Base-by-base conservation (phyloP, 2,888 invertebrate species). In the Andrena marginata region DNA sequence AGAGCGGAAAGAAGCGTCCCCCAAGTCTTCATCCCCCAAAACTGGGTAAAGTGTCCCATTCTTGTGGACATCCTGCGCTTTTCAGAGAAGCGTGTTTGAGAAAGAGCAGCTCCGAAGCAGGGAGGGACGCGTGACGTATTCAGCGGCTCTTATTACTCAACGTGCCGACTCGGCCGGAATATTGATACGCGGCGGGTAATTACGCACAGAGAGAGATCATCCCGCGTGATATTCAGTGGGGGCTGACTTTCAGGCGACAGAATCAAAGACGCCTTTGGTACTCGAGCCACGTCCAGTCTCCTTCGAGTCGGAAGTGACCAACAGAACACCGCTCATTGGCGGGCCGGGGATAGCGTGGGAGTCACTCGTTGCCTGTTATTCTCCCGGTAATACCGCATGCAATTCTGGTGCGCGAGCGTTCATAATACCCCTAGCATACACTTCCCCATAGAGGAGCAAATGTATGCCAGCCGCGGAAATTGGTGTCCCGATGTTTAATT, bases 221-320 rank as follows among this genome's bases (percentile, higher is more conserved):
- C 75, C 70, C 62, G 33, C 67, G 69, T 26, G 67, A 59, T 68
- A 70, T 72, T 76, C 68, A 48, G 33, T 60, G 31, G 5, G 13
- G 1, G 10, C 13, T 42, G 62, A 64, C 65, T 65, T 77, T 72
- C 56, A 26, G 56, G 56, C 29, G 54, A 54, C 42, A 20, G 67
- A 84, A 81, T 84, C 79, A 87, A 86, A 87, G 86, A 60, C 33
- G 74, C 77, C 84, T 88, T 87, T 88, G 84, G 75, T 75, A 87
- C 51, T 63, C 84, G 51, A 73, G 77, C 81, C 84, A 87, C 84
- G 84, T 84, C 48, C 84, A 51, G 77, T 65, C 68, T 84, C 77
- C 77, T 75, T 77, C 71, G 65, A 71, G 70, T 70, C 63, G 49
- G 42, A 77, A 83, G 81, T 80, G 80, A 72, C 80, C 80, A 77